A percentile compares a stretch with the other conserved stretches of the same genome.
These are phyloP conservation scores for Merodon equestris DNA, from an alignment of 2,888 invertebrate species.

Conservation along the genomic window DNA sequence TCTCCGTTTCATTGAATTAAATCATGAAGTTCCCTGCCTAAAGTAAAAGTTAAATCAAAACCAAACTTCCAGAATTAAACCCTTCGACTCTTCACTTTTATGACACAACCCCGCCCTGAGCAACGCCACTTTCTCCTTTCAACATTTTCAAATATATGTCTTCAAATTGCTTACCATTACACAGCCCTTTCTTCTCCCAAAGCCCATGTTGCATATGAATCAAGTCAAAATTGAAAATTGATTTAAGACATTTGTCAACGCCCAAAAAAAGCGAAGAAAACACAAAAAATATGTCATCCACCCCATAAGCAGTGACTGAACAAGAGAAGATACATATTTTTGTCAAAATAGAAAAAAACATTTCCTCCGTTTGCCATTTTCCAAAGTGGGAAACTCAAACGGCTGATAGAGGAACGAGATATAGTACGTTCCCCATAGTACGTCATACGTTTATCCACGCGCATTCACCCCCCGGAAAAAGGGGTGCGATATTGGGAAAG, in stretches of 20 bases:
- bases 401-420: constrained; percentile 41
- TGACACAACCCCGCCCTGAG: too few relatives aligned
- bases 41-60: too few relatives aligned
- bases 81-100: too few relatives aligned
- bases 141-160: too few relatives aligned
- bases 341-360: neutral
- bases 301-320: constrained; percentile 23
- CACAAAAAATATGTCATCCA: constrained; percentile 14
- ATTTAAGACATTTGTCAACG: constrained; percentile 60
- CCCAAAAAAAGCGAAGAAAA: constrained; percentile 20
- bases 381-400: neutral
- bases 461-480: constrained; percentile 30
- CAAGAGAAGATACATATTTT: constrained; percentile 11
- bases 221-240: constrained; percentile 60
- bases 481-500: constrained; percentile 22
- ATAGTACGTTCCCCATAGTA: constrained; percentile 50
- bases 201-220: constrained; percentile 33
- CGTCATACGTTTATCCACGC: constrained; percentile 35
- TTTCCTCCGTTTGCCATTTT: constrained; percentile 7
- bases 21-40: too few relatives aligned
- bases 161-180: too few relatives aligned
- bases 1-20: too few relatives aligned
- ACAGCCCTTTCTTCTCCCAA: too few relatives aligned
- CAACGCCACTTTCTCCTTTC: too few relatives aligned
- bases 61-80: too few relatives aligned